Evolutionary conservation across 2,113 vertebrate genomes (phyloP), one percentile per base, ranked within the genome.

Genomic region (Neogale vison): DNA sequence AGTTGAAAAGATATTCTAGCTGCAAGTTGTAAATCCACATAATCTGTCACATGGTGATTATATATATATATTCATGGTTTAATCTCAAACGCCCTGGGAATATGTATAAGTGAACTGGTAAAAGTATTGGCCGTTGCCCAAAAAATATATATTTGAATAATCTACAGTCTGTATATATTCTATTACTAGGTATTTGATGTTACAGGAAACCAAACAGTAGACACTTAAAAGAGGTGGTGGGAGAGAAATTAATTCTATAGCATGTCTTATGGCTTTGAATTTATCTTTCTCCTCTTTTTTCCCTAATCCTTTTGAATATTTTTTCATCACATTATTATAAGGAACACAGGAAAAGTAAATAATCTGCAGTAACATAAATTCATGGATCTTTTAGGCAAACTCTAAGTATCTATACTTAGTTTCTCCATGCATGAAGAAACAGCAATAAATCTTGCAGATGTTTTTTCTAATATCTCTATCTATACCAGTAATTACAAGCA

Each of bases 401-500:
- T 72, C 65, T 97, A 92, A 96, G 67, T 95, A 96, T 90, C 97
- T 96, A 55, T 93, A 93, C 86, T 98, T 97, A 91, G 18, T 98
- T 98, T 96, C 95, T 97, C 69, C 42, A 96, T 96, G 94, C 93
- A 96, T 82, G 55, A 97, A 97, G 87, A 98, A 98, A 96, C 76
- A 98, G 90, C 67, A 93, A 97, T 98, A 97, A 97, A 98, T 98
- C 87, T 94, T 96, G 91, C 83, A 92, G 92, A 90, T 94, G 71
- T 84, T 97, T 96, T 96, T 97, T 94, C 98, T 98, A 98, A 97
- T 97, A 97, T 94, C 90, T 77, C 65, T 97, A 95, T 97, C 72
- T 96, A 81, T 95, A 96, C 93, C 90, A 98, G 94, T 97, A 98
- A 98, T 98, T 98, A 96, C 52, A 98, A 95, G 88, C 83, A 98